Percentiles rank a stretch among this genome's conserved stretches.
These are phyloP conservation scores for Marisa cornuarietis DNA, from an alignment of 1,140 invertebrate species.

Conservation along the genomic window DNA sequence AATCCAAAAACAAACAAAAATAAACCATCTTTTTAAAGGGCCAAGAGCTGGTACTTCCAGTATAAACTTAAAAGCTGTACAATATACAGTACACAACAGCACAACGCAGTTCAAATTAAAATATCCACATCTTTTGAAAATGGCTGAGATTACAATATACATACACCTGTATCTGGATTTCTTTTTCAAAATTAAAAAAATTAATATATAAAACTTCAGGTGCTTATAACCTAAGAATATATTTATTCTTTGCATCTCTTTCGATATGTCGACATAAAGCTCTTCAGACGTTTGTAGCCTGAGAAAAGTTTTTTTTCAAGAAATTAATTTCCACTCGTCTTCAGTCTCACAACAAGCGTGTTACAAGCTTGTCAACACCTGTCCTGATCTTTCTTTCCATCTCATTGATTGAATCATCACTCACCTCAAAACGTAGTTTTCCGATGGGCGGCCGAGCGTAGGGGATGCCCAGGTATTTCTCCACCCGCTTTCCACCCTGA, in stretches of 20 bases:
- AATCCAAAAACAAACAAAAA: too few species aligned
- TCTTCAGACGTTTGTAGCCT: not conserved
- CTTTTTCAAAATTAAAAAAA: too few species aligned
- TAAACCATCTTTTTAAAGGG: too few species aligned
- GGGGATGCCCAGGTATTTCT: conserved; percentile 92
- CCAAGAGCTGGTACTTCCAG: too few species aligned
- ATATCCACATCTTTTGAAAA: too few species aligned
- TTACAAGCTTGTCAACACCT: not conserved
- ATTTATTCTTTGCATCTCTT: not conserved
- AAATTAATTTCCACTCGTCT: not conserved
- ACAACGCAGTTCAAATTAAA: too few species aligned
- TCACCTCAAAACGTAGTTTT: conserved; percentile 72
- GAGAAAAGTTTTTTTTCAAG: not conserved
- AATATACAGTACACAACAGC: too few species aligned
- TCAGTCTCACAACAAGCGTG: not conserved
- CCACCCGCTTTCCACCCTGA: conserved; percentile 76
- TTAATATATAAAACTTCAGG: too few species aligned
- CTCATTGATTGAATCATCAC: not conserved
- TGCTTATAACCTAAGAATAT: too few species aligned
- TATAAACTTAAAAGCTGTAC: too few species aligned
- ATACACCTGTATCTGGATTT: too few species aligned
- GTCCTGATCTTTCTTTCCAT: not conserved
- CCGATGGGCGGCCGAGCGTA: conserved; percentile 93
- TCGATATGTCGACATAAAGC: not conserved
- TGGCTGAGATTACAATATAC: too few species aligned